Base-by-base conservation (phyloP, 2,797 vertebrate species). In the Diglossa cyanea region DNA sequence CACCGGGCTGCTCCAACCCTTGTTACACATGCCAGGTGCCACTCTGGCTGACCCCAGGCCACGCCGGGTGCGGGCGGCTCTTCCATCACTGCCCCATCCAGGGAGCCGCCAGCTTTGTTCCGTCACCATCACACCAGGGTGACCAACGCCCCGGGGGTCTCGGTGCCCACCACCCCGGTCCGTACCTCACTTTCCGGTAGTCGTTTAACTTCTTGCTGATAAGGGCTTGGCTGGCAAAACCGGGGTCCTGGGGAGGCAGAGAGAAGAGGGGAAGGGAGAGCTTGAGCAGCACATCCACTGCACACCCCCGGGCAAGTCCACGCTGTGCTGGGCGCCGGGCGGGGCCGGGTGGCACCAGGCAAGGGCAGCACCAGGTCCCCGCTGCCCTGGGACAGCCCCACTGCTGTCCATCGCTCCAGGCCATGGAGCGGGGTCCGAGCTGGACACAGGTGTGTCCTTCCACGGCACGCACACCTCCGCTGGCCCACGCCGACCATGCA, bases 151-250 rank as follows among this genome's bases (percentile, higher is more conserved):
- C 90, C 37, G 12, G 45, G 45, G 90, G 10, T 51, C 58, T 19
- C 23, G 17, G 88, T 21, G 75, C 79, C 88, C 92, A 31, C 67
- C 28, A 3, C 79, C 51, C 3, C 1, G 50, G 61, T 82, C 66
- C 97, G 93, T 97, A 98, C 99, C 99, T 99, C 94, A 99, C 99
- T 98, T 99, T 99, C 70, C 99, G 98, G 98, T 99, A 99, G 95
- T 99, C 99, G 44, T 99, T 99, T 95, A 99, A 98, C 96, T 99
- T 99, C 98, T 99, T 99, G 96, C 97, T 99, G 97, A 99, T 99
- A 95, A 99, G 98, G 40, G 99, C 99, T 97, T 99, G 99, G 95
- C 99, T 98, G 97, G 99, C 99, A 97, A 98, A 98, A 92, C 99
- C 98, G 23, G 99, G 98, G 97, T 99, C 99, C 99, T 99, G 95